A percentile compares a stretch with the other conserved stretches of the same genome.
Conservation (phyloP, 2,797 vertebrate genomes). For the Pelodytes ibericus region DNA sequence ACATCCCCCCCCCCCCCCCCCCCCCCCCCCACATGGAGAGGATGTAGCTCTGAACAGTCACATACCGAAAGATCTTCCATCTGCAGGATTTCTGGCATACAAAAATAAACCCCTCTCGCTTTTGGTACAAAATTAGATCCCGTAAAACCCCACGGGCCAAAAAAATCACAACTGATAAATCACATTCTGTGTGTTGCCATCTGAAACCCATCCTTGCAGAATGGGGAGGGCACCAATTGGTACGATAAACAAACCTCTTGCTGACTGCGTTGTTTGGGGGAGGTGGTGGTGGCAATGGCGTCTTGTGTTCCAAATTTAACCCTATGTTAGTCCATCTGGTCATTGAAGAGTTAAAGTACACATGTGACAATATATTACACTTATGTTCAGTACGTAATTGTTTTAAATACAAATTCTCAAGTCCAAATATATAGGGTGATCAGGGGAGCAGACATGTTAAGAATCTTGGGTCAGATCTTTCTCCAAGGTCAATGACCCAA, state of each 20-base stretch:
- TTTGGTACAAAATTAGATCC: constrained; percentile 48
- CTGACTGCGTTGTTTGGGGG: no score
- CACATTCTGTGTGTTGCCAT: constrained; percentile 25
- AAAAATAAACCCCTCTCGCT: neutral
- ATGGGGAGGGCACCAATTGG: constrained; percentile 19
- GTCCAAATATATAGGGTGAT: no score
- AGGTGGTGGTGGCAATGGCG: no score
- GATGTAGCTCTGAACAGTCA: constrained; percentile 7
- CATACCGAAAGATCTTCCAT: constrained; percentile 22
- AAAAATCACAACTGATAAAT: constrained; percentile 49
- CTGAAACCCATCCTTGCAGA: constrained; percentile 35
- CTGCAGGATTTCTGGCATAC: neutral
- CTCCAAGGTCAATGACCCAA: no score
- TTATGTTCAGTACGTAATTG: no score
- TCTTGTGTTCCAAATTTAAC: neutral
- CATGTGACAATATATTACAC: no score
- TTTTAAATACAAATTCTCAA: no score
- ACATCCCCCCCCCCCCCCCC: neutral
- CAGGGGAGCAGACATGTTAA: no score
- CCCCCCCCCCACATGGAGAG: neutral
- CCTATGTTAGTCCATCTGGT: no score
- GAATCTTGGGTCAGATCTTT: no score
- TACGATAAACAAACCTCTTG: neutral
- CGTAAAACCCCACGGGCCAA: constrained; percentile 35
- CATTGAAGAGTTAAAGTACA: no score